These are phyloP conservation scores for Phaonia tiefii DNA, from an alignment of 2,888 invertebrate species.

Conservation along the genomic window DNA sequence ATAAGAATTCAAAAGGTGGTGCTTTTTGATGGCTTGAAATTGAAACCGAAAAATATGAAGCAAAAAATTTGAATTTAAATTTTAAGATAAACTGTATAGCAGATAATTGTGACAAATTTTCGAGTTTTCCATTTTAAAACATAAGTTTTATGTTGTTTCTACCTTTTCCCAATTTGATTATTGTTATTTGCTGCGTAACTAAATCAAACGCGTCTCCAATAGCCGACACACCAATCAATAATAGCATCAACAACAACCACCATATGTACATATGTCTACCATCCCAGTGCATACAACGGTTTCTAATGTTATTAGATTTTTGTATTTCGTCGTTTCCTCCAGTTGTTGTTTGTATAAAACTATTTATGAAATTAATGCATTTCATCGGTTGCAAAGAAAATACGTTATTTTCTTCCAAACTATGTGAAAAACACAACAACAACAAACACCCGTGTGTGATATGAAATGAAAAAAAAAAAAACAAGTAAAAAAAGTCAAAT, in stretches of 20 bases:
- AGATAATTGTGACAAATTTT: too few relatives aligned
- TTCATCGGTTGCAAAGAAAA: constrained; percentile 6
- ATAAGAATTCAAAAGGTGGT: constrained; percentile 37
- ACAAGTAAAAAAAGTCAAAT: constrained; percentile 23
- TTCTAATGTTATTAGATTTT: constrained; percentile 57
- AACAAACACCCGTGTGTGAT: constrained; percentile 19
- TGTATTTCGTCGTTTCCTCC: constrained; percentile 19
- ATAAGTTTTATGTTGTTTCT: neutral
- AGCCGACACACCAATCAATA: constrained; percentile 12
- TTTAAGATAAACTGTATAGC: neutral
- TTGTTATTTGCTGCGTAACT: neutral
- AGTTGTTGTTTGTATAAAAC: neutral
- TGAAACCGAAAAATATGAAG: constrained; percentile 25
- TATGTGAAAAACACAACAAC: neutral
- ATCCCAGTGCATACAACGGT: constrained; percentile 47
- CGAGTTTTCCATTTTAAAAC: too few relatives aligned
- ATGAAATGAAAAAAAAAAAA: neutral
- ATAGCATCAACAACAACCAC: neutral
- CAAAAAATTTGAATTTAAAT: neutral
- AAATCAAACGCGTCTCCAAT: too few relatives aligned
- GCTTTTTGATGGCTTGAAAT: constrained; percentile 34
- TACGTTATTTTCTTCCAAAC: constrained; percentile 12
- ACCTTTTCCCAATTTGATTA: neutral
- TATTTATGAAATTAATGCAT: constrained; percentile 53
- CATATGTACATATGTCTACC: too few relatives aligned